Evolutionary conservation across 2,113 vertebrate species (phyloP), one percentile per base, ranked within the genome.

Genomic region (Apteryx owenii): DNA sequence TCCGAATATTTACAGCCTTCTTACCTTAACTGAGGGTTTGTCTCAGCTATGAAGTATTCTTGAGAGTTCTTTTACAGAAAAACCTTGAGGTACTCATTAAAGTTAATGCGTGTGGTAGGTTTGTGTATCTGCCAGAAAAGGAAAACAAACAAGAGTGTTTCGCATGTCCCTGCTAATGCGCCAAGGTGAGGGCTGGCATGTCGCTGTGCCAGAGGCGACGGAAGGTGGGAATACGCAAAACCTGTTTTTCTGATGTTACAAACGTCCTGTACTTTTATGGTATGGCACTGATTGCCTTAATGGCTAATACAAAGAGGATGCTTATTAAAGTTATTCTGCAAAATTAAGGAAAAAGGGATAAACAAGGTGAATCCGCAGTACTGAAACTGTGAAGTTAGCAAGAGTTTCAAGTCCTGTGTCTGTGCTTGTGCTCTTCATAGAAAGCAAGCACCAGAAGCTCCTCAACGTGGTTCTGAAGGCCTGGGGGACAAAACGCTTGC

Each of bases 71-170:
- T 76, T 75, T 15, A 25, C 44, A 83, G 83, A 51, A 96, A 82
- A 97, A 94, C 90, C 88, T 93, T 79, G 91, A 93, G 90, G 83
- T 94, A 36, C 91, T 96, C 85, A 90, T 97, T 97, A 96, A 97
- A 97, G 94, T 97, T 85, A 96, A 97, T 93, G 64, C 12, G 26
- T 38, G 61, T 50, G 68, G 65, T 54, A 81, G 66, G 84, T 97
- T 95, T 96, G 85, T 96, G 97, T 94, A 48, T 85, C 82, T 95
- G 77, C 82, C 79, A 93, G 94, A 10, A 70, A 65, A 82, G n/a
- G 19, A 86, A 50, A 91, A 46, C 4, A 26, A n/a, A 2, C 53
- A n/a, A 17, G 1, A 83, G 75, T 22, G 44, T 95, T 95, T 71
- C 44, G 11, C 22, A 33, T 50, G 72, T 85, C 65, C 48, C 31